These are phyloP conservation scores for Sebastes paucispinis DNA, from an alignment of 2,797 vertebrate species.

Conservation along the genomic window DNA sequence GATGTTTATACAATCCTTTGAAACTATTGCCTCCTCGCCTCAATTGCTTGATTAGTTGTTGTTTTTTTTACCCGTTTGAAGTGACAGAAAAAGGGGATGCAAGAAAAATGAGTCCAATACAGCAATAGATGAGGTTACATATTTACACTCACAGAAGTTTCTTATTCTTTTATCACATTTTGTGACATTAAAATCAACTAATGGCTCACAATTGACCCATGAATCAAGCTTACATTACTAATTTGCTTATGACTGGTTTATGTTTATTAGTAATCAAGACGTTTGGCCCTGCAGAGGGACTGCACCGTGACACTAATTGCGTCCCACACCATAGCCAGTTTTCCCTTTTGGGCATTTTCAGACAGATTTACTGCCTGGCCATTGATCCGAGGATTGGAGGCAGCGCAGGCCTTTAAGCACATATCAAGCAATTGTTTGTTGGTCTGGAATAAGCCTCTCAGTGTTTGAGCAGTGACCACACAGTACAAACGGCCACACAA, in stretches of 20 bases:
- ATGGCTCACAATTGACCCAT: not conserved
- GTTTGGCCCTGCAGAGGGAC: conserved; percentile 35
- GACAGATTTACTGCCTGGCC: conserved; percentile 62
- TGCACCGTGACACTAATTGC: conserved; percentile 31
- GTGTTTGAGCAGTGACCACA: conserved; percentile 33
- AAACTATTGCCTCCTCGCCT: not conserved
- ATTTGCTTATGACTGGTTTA: conserved; percentile 41
- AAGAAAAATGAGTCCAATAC: not conserved
- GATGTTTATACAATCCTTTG: not conserved
- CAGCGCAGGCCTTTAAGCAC: conserved; percentile 52
- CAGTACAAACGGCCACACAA: conserved; percentile 55
- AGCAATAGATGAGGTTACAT: not conserved
- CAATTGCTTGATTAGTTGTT: not conserved
- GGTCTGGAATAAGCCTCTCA: conserved; percentile 69
- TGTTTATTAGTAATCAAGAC: conserved; percentile 40
- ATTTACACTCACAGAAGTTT: not conserved
- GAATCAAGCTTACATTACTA: conserved; percentile 4
- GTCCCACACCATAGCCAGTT: conserved; percentile 30
- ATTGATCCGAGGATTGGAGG: conserved; percentile 65
- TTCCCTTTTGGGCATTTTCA: conserved; percentile 69
- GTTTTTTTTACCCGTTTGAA: not conserved
- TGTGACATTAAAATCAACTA: not conserved
- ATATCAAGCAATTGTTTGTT: conserved; percentile 70
- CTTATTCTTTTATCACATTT: not conserved
- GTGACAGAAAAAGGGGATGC: not conserved